Evolutionary conservation across 2,113 vertebrate genomes (phyloP).

Genomic region (Pomatorhinus ruficollis): DNA sequence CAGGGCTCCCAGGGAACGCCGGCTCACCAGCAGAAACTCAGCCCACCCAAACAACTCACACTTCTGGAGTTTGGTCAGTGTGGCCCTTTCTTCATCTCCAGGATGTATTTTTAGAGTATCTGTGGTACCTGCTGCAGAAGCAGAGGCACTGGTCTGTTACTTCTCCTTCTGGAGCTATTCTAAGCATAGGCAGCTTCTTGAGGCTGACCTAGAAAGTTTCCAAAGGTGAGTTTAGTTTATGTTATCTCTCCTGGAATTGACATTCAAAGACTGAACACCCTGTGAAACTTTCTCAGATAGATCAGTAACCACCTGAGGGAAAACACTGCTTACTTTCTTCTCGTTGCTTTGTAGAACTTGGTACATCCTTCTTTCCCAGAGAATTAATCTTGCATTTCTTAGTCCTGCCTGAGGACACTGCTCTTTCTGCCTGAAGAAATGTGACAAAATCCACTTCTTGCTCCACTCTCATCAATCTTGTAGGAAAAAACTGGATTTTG

Average conservation of each 20-base stretch:
- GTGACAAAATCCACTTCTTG: background rate
- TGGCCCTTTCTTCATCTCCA: accelerated
- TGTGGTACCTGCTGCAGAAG: background rate
- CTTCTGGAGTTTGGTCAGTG: background rate
- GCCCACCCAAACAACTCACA: background rate
- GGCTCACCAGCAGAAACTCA: background rate
- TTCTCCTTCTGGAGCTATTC: background rate
- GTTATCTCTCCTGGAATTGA: background rate
- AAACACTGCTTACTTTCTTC: background rate
- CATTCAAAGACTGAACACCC: background rate
- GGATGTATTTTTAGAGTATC: background rate
- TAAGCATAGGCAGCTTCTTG: accelerated
- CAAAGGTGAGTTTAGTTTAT: background rate
- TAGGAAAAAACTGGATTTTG: background rate
- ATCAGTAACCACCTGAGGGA: background rate
- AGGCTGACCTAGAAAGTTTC: background rate
- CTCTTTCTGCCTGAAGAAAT: background rate
- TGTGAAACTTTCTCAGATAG: background rate
- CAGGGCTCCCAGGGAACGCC: background rate
- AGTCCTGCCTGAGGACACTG: background rate
- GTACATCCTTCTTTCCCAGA: background rate
- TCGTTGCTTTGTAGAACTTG: background rate
- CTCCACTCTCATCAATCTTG: background rate
- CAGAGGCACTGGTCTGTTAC: background rate
- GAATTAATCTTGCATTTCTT: background rate